Base-by-base conservation (phyloP, 2,888 invertebrate genomes). In the Nineta flava region DNA sequence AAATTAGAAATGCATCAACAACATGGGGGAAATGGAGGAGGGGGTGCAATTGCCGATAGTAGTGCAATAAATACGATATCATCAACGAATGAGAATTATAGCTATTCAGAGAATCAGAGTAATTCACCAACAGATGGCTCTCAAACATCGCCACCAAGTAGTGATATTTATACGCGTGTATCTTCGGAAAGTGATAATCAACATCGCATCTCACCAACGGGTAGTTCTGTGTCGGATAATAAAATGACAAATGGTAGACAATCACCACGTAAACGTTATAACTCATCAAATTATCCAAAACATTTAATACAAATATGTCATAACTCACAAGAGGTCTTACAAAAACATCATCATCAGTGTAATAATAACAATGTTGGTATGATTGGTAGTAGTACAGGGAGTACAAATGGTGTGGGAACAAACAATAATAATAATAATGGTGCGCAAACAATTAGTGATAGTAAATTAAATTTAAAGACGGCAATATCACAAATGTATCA, bases 111-210 rank as follows among this genome's bases (percentile, higher is more conserved):
- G 43, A 53, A 53, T 44, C 53, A 51, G 32, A 51, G 51, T 35
- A 51, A 46, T 49, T 53, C 53, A 15, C 53, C 53, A 21, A 52
- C 52, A 7, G 53, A 53, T 13, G 49, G 51, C 46, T 64, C 60
- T 52, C 63, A 64, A 51, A 63, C 65, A 56, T 65, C 66, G 3
- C 65, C 66, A 3, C 63, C 62, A 9, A 62, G 62, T 49, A 65
- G 65, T 50, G 65, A 66, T 53, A 52, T 59, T 12, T 62, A 59
- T 52, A 61, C 62, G n/a, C 54, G 65, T 55, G 60, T 62, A 53
- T 64, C 57, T 9, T 56, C 63, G 4, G 65, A 65, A 52, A 60
- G 57, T 41, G 66, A 65, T 50, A 57, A 55, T 45, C 53, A 56
- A 4, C 57, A 56, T 19, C 50, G 59, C 5, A 57, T 57, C 41